These are phyloP conservation scores for Panthera tigris DNA, from an alignment of 2,113 vertebrate species.

Conservation along the genomic window DNA sequence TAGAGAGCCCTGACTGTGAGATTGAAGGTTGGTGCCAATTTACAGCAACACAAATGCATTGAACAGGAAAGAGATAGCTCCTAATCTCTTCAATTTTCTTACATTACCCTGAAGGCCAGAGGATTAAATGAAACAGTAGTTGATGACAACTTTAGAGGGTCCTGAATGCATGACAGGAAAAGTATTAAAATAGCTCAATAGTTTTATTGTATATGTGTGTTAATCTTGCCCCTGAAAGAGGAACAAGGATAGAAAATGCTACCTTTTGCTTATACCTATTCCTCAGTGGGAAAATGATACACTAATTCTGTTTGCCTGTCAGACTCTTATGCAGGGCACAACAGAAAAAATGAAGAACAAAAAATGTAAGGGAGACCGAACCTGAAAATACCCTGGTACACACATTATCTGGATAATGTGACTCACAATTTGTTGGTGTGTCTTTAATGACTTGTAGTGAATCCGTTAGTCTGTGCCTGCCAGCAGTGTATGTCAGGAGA, in stretches of 20 bases:
- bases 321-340: neutral
- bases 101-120: slow-evolving; percentile 86
- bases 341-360: neutral
- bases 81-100: slow-evolving; percentile 87
- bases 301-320: slow-evolving; percentile 38
- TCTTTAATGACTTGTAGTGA: neutral
- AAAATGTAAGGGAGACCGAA: neutral
- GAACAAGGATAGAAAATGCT: slow-evolving; percentile 68
- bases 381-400: neutral
- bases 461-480: neutral
- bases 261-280: slow-evolving; percentile 55
- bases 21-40: slow-evolving; percentile 86
- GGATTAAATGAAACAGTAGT: slow-evolving; percentile 86
- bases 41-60: slow-evolving; percentile 84
- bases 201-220: slow-evolving; percentile 79
- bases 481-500: neutral
- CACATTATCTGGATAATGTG: neutral
- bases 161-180: slow-evolving; percentile 81
- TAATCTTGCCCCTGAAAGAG: slow-evolving; percentile 77
- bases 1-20: slow-evolving; percentile 84
- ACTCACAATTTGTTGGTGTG: neutral
- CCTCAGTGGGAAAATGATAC: neutral
- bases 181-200: slow-evolving; percentile 84
- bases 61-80: slow-evolving; percentile 83
- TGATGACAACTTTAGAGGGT: slow-evolving; percentile 83